Evolutionary conservation across 37 sponge, comb jelly and placozoan species (phyloP).

Genomic region (Petrosia ficiformis): DNA sequence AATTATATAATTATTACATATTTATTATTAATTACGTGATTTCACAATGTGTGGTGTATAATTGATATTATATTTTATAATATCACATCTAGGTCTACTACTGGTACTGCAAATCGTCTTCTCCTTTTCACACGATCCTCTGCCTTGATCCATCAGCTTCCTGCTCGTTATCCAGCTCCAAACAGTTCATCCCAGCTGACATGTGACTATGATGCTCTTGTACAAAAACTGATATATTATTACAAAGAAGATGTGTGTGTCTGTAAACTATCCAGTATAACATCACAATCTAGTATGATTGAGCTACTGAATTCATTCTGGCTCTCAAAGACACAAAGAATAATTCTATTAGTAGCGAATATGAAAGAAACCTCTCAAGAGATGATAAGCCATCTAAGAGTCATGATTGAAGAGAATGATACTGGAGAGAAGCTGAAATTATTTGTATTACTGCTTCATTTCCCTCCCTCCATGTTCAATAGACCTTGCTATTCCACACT

Average conservation of each 20-base stretch:
- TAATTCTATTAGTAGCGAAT: slow-evolving; percentile 56
- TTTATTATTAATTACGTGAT: no score
- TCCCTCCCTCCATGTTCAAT: slow-evolving; percentile 57
- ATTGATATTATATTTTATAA: no score
- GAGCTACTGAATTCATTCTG: slow-evolving; percentile 47
- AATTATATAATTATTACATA: no score
- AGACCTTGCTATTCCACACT: slow-evolving; percentile 73
- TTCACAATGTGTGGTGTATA: no score
- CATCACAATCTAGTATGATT: slow-evolving; percentile 40
- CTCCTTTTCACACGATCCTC: slow-evolving; percentile 76
- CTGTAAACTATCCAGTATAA: slow-evolving; percentile 54
- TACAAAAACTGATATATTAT: slow-evolving; percentile 9
- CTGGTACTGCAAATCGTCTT: slow-evolving; percentile 49
- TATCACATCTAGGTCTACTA: slow-evolving; percentile 9
- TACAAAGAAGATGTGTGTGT: slow-evolving; percentile 26
- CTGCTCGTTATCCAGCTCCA: slow-evolving; percentile 17
- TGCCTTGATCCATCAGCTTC: slow-evolving; percentile 64
- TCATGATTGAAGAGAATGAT: slow-evolving; percentile 87
- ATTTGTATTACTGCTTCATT: slow-evolving; percentile 85
- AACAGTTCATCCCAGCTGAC: slow-evolving; percentile 1
- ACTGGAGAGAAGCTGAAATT: slow-evolving; percentile 44
- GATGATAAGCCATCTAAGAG: slow-evolving; percentile 83
- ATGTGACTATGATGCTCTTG: background rate
- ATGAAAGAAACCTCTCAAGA: slow-evolving; percentile 67
- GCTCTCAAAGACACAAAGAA: background rate